Percentiles rank a stretch among this genome's conserved stretches.
Evolutionary conservation across 2,888 invertebrate genomes (phyloP).

Genomic region (Rotaria magnacalcarata): DNA sequence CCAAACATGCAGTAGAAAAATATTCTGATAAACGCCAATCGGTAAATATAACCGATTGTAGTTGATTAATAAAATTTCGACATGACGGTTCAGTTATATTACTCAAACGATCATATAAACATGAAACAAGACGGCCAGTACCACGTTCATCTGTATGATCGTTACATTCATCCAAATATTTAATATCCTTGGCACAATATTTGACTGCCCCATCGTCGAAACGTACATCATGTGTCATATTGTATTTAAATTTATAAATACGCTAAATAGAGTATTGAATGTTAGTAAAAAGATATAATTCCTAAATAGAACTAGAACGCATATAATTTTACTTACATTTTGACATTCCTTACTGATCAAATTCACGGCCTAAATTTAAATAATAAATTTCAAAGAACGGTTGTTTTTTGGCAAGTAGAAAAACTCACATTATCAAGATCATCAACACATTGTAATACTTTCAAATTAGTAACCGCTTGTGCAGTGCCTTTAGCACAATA

Average conservation of each 20-base stretch:
- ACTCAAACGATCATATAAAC: conserved; percentile 67
- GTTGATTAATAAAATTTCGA: conserved; percentile 65
- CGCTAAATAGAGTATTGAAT: conserved; percentile 60
- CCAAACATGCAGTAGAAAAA: conserved; percentile 74
- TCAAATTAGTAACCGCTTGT: background rate
- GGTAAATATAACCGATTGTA: conserved; percentile 71
- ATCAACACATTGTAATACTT: background rate
- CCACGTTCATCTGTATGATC: background rate
- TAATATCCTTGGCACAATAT: conserved; percentile 65
- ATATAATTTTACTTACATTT: conserved; percentile 46
- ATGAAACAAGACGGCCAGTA: conserved; percentile 62
- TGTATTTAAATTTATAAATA: conserved; percentile 67
- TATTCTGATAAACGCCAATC: conserved; percentile 78
- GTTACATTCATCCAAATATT: conserved; percentile 50
- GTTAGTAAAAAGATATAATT: background rate
- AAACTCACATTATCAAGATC: conserved; percentile 27
- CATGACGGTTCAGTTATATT: conserved; percentile 64
- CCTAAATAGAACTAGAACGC: background rate
- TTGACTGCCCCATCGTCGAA: conserved; percentile 65
- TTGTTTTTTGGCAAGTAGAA: background rate
- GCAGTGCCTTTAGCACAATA: background rate
- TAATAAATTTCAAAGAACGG: background rate
- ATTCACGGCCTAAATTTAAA: conserved; percentile 42
- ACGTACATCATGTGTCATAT: conserved; percentile 66
- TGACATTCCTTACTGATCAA: conserved; percentile 47